These are phyloP conservation scores for Kradibia gibbosae DNA, from an alignment of 1,140 invertebrate genomes.

Conservation along the genomic window DNA sequence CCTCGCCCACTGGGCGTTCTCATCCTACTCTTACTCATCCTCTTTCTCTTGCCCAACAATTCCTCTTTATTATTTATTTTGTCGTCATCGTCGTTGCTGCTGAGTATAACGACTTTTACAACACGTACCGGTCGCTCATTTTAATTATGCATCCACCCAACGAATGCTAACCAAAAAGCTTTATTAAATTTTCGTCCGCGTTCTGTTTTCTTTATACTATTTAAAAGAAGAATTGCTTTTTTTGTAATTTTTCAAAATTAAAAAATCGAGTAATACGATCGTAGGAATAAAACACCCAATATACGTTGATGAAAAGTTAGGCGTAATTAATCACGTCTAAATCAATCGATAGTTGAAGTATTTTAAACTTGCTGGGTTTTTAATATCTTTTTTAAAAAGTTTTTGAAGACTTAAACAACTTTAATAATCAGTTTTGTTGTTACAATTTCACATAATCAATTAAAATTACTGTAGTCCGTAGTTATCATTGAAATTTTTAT, in stretches of 20 bases:
- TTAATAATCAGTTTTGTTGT: too few relatives aligned
- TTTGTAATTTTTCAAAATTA: background rate
- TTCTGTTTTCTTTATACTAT: background rate
- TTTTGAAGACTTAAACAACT: too few relatives aligned
- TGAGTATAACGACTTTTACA: conserved; percentile 28
- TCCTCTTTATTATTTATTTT: conserved; percentile 51
- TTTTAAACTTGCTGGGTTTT: background rate
- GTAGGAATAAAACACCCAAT: background rate
- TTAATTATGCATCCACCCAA: background rate
- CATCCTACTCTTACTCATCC: conserved; percentile 43
- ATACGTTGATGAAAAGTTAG: background rate
- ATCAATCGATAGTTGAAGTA: background rate
- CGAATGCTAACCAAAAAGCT: background rate
- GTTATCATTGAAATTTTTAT: too few relatives aligned
- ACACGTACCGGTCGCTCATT: background rate
- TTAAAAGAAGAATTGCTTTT: background rate
- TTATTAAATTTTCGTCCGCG: background rate
- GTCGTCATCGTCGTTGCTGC: conserved; percentile 33
- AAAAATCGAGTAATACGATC: conserved; percentile 5
- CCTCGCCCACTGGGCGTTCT: background rate
- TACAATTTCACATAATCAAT: too few relatives aligned
- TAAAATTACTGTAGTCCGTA: too few relatives aligned
- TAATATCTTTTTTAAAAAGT: too few relatives aligned
- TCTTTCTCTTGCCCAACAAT: conserved; percentile 4
- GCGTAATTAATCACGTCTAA: background rate